Evolutionary conservation across 1,140 invertebrate genomes (phyloP).

Genomic region (Drosophila auraria): DNA sequence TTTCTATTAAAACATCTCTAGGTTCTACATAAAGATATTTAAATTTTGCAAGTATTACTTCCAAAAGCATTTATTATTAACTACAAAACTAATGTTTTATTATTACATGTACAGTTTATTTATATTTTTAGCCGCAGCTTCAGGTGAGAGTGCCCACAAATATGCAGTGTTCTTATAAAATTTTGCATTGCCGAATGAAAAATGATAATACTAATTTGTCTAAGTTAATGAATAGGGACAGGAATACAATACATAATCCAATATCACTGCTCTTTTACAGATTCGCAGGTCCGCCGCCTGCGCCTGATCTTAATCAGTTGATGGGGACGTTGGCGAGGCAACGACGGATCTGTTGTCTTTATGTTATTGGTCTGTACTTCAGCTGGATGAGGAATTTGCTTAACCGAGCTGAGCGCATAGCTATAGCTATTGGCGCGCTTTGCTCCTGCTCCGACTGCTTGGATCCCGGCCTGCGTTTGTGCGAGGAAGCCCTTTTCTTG

Average conservation of each 20-base stretch:
- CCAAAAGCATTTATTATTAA: neutral
- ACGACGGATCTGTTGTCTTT: neutral
- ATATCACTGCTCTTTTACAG: slow-evolving; percentile 6
- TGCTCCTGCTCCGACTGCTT: slow-evolving; percentile 55
- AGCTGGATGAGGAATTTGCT: neutral
- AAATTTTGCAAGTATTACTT: too few relatives aligned
- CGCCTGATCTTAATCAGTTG: slow-evolving; percentile 19
- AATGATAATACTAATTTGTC: slow-evolving; percentile 6
- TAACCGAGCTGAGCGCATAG: slow-evolving; percentile 38
- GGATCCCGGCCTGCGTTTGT: slow-evolving; percentile 16
- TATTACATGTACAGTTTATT: neutral
- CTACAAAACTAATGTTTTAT: neutral
- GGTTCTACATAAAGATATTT: too few relatives aligned
- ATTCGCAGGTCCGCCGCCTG: neutral
- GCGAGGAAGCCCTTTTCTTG: neutral
- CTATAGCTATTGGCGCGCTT: slow-evolving; percentile 73
- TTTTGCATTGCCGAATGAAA: slow-evolving; percentile 10
- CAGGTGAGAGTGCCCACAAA: slow-evolving; percentile 5
- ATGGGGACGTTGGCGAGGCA: neutral
- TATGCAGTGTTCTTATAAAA: slow-evolving; percentile 3
- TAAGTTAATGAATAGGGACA: slow-evolving; percentile 6
- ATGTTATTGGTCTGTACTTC: neutral
- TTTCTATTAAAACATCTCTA: too few relatives aligned
- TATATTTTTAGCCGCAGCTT: neutral
- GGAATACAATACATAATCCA: neutral